phyloP scores from a whole-genome alignment of 2,797 vertebrate genomes.

The Oceanodroma leucorhoa region DNA sequence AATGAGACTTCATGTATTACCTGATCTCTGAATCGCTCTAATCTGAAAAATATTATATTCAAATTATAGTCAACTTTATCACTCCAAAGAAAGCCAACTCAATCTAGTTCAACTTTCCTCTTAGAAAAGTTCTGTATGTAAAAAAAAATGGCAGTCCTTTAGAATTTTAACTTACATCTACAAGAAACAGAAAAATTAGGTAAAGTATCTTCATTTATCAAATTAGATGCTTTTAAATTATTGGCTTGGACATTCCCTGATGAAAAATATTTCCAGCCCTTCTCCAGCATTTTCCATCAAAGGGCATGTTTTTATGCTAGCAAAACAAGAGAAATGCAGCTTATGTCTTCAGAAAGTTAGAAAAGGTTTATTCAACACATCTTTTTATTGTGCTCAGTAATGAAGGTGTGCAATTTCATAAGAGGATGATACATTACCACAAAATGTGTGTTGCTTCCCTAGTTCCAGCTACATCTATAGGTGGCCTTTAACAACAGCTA shows the following conservation, averaged over 20 bases:
- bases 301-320: not conserved
- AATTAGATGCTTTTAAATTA: not conserved
- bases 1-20: conserved; percentile 28
- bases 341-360: not conserved
- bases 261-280: not conserved
- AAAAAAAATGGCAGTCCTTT: conserved; percentile 5
- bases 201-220: conserved; percentile 12
- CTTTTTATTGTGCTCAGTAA: not conserved
- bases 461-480: not conserved
- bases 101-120: conserved; percentile 25
- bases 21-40: conserved; percentile 22
- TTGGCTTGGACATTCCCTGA: not conserved
- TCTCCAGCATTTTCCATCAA: not conserved
- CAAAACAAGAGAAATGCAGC: not conserved
- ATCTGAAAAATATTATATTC: not conserved
- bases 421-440: not conserved
- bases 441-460: not conserved
- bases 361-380: not conserved
- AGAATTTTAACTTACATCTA: conserved; percentile 19
- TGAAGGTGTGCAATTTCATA: not conserved
- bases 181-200: conserved; percentile 15
- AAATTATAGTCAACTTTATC: conserved; percentile 27
- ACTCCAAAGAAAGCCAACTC: conserved; percentile 5
- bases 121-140: conserved; percentile 30
- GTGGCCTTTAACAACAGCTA: not conserved